Percentiles rank a stretch among this genome's conserved stretches.
Evolutionary conservation across 1,140 invertebrate genomes (phyloP).

Genomic region (Drosophila bifasciata): DNA sequence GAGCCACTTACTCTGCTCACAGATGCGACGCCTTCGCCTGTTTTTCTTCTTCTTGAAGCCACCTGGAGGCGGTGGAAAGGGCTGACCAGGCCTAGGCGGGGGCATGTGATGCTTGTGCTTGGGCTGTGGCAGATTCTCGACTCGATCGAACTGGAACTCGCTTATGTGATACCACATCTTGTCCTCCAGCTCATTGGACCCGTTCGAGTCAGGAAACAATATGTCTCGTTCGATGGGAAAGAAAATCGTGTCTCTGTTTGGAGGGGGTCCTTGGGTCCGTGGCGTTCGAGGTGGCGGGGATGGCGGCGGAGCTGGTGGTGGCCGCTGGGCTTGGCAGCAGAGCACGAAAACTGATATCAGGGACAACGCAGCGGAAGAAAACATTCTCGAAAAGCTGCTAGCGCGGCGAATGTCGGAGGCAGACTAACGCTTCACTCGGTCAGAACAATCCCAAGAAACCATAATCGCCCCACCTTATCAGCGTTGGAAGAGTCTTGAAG

Average conservation of each 20-base stretch:
- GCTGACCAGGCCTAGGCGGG: constrained; percentile 47
- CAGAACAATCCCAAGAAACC: constrained; percentile 27
- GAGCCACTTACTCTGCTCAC: constrained; percentile 70
- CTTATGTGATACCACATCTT: constrained; percentile 42
- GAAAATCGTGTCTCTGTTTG: constrained; percentile 10
- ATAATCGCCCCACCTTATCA: constrained; percentile 51
- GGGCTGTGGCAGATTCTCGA: constrained; percentile 22
- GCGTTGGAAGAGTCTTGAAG: constrained; percentile 35
- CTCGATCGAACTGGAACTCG: constrained; percentile 36
- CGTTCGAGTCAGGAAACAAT: constrained; percentile 27
- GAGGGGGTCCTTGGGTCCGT: background rate
- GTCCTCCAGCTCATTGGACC: constrained; percentile 7
- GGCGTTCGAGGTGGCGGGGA: too few relatives aligned
- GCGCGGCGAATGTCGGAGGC: constrained; percentile 44
- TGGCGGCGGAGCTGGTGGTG: constrained; percentile 4
- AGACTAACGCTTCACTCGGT: constrained; percentile 45
- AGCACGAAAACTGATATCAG: constrained; percentile 27
- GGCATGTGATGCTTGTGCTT: constrained; percentile 3
- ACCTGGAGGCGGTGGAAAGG: constrained; percentile 59
- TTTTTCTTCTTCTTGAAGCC: constrained; percentile 46
- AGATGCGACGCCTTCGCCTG: constrained; percentile 43
- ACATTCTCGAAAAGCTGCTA: constrained; percentile 40
- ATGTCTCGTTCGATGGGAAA: constrained; percentile 60
- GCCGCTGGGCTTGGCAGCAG: constrained; percentile 4
- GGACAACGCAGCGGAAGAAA: background rate